Evolutionary conservation across 2,888 invertebrate species (phyloP).

Genomic region (Acronicta alni): DNA sequence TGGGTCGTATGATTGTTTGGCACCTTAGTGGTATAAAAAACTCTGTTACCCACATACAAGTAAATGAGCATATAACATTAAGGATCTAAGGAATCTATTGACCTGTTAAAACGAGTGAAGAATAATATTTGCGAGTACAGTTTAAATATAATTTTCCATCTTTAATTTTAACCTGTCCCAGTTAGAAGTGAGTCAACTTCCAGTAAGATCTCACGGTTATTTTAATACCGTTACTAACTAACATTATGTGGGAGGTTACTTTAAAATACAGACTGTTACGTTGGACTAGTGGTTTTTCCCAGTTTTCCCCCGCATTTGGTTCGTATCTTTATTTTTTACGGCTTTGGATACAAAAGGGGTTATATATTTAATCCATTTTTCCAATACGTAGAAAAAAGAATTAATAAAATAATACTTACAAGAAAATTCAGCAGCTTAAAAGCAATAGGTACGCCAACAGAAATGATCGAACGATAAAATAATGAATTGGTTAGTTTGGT

Average conservation of each 20-base stretch:
- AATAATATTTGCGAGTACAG: conserved; percentile 5
- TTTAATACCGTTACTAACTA: conserved; percentile 44
- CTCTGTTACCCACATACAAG: too few species aligned
- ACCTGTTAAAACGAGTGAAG: not conserved
- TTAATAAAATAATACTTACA: too few species aligned
- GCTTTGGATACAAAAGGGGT: too few species aligned
- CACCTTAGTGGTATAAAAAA: too few species aligned
- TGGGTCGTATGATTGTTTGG: too few species aligned
- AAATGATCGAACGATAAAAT: too few species aligned
- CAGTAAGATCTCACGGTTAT: conserved; percentile 50
- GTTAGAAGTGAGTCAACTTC: conserved; percentile 39
- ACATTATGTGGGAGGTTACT: conserved; percentile 50
- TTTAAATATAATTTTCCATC: conserved; percentile 27
- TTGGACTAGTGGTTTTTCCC: conserved; percentile 15
- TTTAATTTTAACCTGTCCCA: conserved; percentile 45
- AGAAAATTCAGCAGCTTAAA: too few species aligned
- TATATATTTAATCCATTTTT: too few species aligned
- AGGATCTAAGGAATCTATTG: not conserved
- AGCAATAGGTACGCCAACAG: too few species aligned
- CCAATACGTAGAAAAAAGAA: too few species aligned
- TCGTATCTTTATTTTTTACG: not conserved
- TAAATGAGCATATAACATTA: not conserved
- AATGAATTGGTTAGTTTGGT: too few species aligned
- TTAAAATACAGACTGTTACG: conserved; percentile 32
- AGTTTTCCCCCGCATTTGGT: conserved; percentile 14